Evolutionary conservation across 2,113 vertebrate species (phyloP), one percentile per base, ranked within the genome.

Genomic region (Pedionomus torquatus): DNA sequence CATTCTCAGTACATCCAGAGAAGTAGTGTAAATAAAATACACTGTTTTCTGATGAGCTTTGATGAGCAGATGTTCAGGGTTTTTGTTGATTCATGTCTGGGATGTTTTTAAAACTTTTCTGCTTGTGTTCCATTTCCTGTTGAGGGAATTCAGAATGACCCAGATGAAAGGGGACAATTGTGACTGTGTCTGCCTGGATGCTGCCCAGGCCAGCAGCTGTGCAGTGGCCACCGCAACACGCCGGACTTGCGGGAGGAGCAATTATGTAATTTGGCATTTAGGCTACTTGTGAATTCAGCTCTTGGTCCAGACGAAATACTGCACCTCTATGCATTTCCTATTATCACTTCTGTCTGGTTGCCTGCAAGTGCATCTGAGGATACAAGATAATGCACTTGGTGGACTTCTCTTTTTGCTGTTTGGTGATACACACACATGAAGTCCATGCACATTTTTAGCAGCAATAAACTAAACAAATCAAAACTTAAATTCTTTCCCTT

Each of bases 191-290:
- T 96, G 96, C 94, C 95, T 98, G 97, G 97, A 98, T 96, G 97
- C 86, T 60, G 52, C 96, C 97, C 98, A 97, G 97, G 95, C 95
- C 96, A 94, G 97, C 98, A 98, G 98, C 98, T 98, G 98, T 98
- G 97, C 52, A 25, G 77, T 96, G 92, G 95, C 83, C 94, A 96
- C 87, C 11, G 9, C 94, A 97, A 96, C 88, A 75, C 69, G 94
- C 91, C 95, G 79, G 86, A 98, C 93, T 96, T 84, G 92, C 16
- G 2, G 94, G 94, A 70, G 88, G 39, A 86, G 70, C 96, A 95
- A 97, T 97, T 96, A 95, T 91, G 92, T 95, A 97, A 97, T 96
- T 82, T 85, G 92, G 91, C 33, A 13, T 90, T 97, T 64, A 84
- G 52, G 25, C 28, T 93, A 74, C 78, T 96, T 96, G 83, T 95